Percentiles rank a stretch among this genome's conserved stretches.
phyloP scores from a whole-genome alignment of 2,888 invertebrate species.

The Stenolophus ochropezus region DNA sequence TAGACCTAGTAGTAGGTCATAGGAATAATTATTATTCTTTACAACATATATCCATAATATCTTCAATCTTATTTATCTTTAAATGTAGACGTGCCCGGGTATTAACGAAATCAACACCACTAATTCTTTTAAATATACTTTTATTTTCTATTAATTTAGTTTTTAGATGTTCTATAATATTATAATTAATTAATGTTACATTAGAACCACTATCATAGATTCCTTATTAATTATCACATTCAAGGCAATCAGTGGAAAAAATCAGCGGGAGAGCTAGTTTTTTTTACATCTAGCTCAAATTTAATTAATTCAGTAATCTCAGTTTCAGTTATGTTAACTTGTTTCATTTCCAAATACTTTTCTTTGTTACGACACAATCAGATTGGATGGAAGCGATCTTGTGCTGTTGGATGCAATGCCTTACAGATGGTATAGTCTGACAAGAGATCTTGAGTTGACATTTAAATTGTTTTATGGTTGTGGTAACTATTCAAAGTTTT shows the following conservation, averaged over 20 bases:
- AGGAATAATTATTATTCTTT: constrained; percentile 1
- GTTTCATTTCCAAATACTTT: constrained; percentile 11
- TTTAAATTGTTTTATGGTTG: no score
- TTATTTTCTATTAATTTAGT: no score
- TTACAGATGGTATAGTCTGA: no score
- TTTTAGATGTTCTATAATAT: not conserved
- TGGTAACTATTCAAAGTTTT: no score
- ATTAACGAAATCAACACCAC: not conserved
- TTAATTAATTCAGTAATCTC: not conserved
- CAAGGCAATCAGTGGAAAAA: no score
- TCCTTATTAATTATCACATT: no score
- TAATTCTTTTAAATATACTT: not conserved
- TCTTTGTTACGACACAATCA: not conserved
- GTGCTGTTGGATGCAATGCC: not conserved
- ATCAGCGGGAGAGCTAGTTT: not conserved
- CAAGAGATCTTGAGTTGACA: no score
- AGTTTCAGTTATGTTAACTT: not conserved
- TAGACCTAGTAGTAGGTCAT: no score
- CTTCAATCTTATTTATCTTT: no score
- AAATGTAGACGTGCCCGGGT: no score
- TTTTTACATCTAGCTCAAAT: not conserved
- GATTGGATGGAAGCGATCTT: constrained; percentile 9
- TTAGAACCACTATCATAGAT: not conserved
- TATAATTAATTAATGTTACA: constrained; percentile 4
- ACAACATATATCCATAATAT: not conserved